Conservation (phyloP, 1,140 invertebrate genomes). For the Sinonovacula constricta region DNA sequence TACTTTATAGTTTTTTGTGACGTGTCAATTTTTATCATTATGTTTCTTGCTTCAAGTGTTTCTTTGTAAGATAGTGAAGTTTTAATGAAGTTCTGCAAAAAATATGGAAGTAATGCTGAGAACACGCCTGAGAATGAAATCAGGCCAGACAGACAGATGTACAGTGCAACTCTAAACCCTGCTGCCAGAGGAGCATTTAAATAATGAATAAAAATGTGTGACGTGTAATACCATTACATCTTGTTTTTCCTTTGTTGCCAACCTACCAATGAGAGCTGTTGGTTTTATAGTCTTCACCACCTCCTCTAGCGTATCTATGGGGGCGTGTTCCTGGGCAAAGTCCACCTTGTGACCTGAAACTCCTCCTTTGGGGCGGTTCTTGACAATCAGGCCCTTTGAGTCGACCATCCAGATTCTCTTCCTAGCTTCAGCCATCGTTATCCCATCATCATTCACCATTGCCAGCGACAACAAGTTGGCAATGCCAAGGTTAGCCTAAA, state of each 20-base stretch:
- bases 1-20: too few species aligned
- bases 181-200: too few species aligned
- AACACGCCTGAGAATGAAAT: too few species aligned
- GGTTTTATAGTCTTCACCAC: slow-evolving; percentile 75
- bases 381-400: slow-evolving; percentile 76
- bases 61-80: too few species aligned
- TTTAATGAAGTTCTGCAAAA: too few species aligned
- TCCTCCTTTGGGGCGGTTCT: slow-evolving; percentile 75
- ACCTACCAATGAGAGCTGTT: slow-evolving; percentile 75
- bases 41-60: too few species aligned
- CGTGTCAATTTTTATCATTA: too few species aligned
- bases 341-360: slow-evolving; percentile 71
- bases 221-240: too few species aligned
- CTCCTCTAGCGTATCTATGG: slow-evolving; percentile 70
- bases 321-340: slow-evolving; percentile 72
- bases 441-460: slow-evolving; percentile 74
- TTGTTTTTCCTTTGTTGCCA: background rate
- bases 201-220: too few species aligned
- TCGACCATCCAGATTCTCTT: slow-evolving; percentile 77
- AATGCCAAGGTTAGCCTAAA: slow-evolving; percentile 76
- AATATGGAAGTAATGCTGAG: too few species aligned
- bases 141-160: too few species aligned
- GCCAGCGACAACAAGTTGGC: slow-evolving; percentile 73
- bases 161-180: too few species aligned
- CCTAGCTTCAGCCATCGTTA: slow-evolving; percentile 68